Evolutionary conservation across 2,113 vertebrate species (phyloP).

Genomic region (Nerophis lumbriciformis): DNA sequence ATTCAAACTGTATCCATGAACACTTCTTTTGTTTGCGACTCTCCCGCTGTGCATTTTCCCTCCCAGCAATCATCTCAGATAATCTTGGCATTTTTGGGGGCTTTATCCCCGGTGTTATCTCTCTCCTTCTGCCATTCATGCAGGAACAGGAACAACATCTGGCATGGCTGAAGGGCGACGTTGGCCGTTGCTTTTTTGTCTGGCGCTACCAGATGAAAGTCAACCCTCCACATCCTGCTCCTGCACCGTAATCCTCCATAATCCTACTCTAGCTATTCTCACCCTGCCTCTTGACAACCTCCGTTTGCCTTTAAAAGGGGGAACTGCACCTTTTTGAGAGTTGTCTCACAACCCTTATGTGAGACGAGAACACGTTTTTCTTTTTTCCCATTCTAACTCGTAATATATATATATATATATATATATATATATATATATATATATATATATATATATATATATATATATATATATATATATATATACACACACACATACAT

Average conservation of each 20-base stretch:
- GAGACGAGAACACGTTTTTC: no score
- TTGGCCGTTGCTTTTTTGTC: slow-evolving; percentile 55
- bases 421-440: no score
- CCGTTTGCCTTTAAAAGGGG: neutral
- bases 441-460: no score
- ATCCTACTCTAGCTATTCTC: slow-evolving; percentile 59
- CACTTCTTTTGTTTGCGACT: neutral
- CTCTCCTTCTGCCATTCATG: neutral
- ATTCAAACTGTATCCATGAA: slow-evolving; percentile 30
- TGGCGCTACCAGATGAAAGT: slow-evolving; percentile 56
- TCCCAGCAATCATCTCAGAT: neutral
- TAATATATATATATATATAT: no score
- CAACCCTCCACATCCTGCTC: slow-evolving; percentile 55
- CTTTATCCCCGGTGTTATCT: neutral
- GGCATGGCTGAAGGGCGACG: slow-evolving; percentile 37
- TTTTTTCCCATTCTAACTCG: no score
- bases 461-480: no score
- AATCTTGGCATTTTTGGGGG: neutral
- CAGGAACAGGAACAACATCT: slow-evolving; percentile 22
- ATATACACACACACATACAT: no score
- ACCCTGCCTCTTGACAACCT: slow-evolving; percentile 29
- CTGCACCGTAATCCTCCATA: slow-evolving; percentile 62
- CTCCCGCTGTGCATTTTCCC: neutral
- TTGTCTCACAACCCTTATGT: no score
- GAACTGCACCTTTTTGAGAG: neutral